Evolutionary conservation across 2,888 invertebrate genomes (phyloP), one percentile per base, ranked within the genome.

Genomic region (Andrena bicolor): DNA sequence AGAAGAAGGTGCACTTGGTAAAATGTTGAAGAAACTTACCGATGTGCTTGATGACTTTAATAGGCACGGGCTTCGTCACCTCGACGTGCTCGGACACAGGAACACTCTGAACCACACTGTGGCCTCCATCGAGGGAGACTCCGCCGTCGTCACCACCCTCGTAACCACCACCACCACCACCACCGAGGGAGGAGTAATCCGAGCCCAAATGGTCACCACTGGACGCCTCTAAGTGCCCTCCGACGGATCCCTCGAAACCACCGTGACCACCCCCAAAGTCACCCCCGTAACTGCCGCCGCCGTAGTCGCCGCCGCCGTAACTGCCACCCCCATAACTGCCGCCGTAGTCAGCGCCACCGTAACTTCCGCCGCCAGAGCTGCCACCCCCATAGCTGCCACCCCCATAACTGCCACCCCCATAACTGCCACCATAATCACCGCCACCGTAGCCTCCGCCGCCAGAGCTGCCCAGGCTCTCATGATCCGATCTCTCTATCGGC

Each of bases 21-120:
- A 23, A 26, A 23, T 56, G 23, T 4, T 10, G 26, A 56, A 23
- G 56, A 69, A 71, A 76, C 86, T 90, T 89, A 94, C 96, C 95
- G 1, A 96, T 94, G 90, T 96, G 96, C 90, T 96, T 96, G 90
- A 96, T 96, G 77, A 96, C 95, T 65, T 96, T 96, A 51, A 96
- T 95, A 0, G 96, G 95, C 64, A 96, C 95, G 0, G 96, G 96
- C 88, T 95, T 96, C 58, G 96, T 96, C 89, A 96, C 96, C 90
- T 96, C 96, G 0, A 96, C 95, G 86, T 96, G 96, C 85, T 96
- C 95, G 70, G 96, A 95, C 41, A 96, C 95, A 0, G 95, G 96
- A 82, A 95, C 95, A 75, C 92, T 91, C 41, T 93, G 93, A 1
- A 95, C 95, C 68, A 95, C 95, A 84, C 94, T 92, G 65, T 94